phyloP scores from a whole-genome alignment of 2,113 vertebrate species.

The Plectropomus leopardus region DNA sequence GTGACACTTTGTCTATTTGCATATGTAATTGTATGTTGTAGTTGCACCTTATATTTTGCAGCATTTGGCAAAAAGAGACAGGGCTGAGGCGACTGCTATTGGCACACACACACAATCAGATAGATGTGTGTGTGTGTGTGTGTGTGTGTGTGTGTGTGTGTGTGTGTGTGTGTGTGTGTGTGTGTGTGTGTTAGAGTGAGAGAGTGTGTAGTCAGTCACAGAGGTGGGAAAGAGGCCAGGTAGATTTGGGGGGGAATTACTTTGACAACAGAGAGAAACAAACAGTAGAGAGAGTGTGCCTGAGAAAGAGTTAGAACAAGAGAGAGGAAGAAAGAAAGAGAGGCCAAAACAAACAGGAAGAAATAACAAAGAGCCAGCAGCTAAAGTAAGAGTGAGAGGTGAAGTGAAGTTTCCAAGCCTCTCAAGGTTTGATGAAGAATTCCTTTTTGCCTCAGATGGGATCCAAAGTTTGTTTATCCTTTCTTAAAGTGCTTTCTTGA shows the following conservation, averaged over 20 bases:
- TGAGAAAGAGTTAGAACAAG: not conserved
- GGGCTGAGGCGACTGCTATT: no score
- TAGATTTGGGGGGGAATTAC: constrained; percentile 8
- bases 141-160: not conserved
- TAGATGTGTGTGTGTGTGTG: not conserved
- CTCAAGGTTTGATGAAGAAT: constrained; percentile 40
- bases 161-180: not conserved
- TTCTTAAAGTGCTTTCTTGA: constrained; percentile 25
- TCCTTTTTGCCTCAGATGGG: constrained; percentile 33
- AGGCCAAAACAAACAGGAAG: not conserved
- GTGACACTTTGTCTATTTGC: not conserved
- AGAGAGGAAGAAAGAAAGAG: not conserved
- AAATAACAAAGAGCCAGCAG: constrained; percentile 5
- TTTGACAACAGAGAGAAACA: not conserved
- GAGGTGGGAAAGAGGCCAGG: not conserved
- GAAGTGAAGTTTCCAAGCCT: constrained; percentile 27
- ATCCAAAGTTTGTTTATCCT: constrained; percentile 54
- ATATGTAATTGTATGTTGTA: not conserved
- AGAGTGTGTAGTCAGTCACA: not conserved
- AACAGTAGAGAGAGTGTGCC: not conserved
- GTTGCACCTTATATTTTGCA: not conserved
- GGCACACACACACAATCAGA: not conserved
- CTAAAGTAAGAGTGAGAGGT: constrained; percentile 25
- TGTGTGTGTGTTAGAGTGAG: not conserved
- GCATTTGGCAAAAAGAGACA: not conserved